Evolutionary conservation across 2,888 invertebrate genomes (phyloP), one percentile per base, ranked within the genome.

Genomic region (Sphaerophoria taeniata): DNA sequence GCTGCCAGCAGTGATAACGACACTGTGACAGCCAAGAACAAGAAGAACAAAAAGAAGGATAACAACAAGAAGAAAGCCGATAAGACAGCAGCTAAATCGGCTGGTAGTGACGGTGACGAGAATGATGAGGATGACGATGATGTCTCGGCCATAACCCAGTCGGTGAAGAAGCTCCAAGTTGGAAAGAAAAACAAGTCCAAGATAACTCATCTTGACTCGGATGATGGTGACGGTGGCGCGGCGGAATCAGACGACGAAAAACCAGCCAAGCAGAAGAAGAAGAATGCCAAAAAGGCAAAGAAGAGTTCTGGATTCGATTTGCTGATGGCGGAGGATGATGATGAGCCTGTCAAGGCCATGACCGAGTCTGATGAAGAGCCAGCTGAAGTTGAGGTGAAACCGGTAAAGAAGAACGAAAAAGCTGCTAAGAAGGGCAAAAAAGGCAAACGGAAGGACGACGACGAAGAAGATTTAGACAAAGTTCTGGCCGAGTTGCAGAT

Each of bases 401-500:
- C 90, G 4, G 24, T 24, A 24, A 87, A 87, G 85, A 93, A 93
- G 80, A 91, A 91, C 87, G 92, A 91, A 78, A 89, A 93, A 92
- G 89, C 87, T 88, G 94, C 94, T 24, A 96, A 96, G 90, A 96
- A 96, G 90, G 94, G 95, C 3, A 96, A 96, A 90, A 96, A 96
- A 91, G 92, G 93, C 4, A 95, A 94, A 89, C 94, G 95, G 89
- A 96, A 95, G 88, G 96, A 96, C 72, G 96, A 96, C 89, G 96
- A 96, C 85, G 90, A 90, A 0, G 94, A 94, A 75, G 97, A 97
- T 90, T 92, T 97, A 81, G 97, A 97, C 89, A 96, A 96, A 92
- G 95, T 96, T 81, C 92, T 97, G 85, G 97, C 97, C 11, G 97
- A 97, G 92, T 92, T 97, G 86, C 91, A 91, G 72, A 95, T 96